These are phyloP conservation scores for Phocides pigmalion DNA, from an alignment of 1,140 invertebrate genomes.

Conservation along the genomic window DNA sequence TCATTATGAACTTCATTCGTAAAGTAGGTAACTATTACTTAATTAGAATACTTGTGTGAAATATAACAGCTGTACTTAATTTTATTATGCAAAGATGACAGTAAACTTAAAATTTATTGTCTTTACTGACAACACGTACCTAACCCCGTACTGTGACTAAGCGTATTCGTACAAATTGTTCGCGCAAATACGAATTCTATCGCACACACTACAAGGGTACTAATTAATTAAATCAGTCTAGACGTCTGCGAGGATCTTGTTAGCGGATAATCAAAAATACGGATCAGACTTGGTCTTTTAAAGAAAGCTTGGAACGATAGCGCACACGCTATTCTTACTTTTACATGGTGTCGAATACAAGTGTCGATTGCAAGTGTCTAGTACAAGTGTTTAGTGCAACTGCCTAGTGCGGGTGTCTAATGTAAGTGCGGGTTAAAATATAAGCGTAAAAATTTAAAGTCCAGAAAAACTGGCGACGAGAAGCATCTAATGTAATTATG, in stretches of 20 bases:
- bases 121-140: conserved; percentile 13
- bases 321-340: conserved; percentile 11
- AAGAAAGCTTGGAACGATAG: conserved; percentile 16
- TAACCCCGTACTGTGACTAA: conserved; percentile 7
- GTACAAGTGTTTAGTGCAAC: background rate
- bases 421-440: too few relatives aligned
- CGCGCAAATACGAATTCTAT: conserved; percentile 42
- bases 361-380: background rate
- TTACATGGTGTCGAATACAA: background rate
- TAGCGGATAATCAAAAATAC: conserved; percentile 26
- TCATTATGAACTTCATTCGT: too few relatives aligned
- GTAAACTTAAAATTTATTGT: conserved; percentile 16
- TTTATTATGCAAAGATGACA: conserved; percentile 6
- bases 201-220: conserved; percentile 38
- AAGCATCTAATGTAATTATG: too few relatives aligned
- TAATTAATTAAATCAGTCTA: conserved; percentile 54
- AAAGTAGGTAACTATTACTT: too few relatives aligned
- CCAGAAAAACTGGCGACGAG: too few relatives aligned
- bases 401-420: too few relatives aligned
- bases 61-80: too few relatives aligned
- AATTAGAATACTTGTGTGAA: too few relatives aligned
- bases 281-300: conserved; percentile 16
- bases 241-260: conserved; percentile 37
- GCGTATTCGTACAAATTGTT: conserved; percentile 22
- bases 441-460: too few relatives aligned